phyloP scores from a whole-genome alignment of 1,140 invertebrate species.

The Tachypleus tridentatus region DNA sequence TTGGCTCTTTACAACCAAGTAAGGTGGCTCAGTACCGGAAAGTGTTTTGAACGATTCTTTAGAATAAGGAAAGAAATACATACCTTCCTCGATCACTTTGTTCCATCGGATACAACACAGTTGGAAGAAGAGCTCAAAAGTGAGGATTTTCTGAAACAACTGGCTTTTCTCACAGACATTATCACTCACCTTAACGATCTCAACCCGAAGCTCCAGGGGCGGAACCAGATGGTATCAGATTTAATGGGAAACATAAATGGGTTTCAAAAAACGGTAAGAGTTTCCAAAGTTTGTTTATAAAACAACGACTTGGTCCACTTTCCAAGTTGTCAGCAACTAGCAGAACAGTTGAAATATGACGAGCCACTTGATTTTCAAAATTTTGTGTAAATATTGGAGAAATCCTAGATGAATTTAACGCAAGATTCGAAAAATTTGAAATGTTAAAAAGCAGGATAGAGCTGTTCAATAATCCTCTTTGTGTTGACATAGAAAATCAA shows the following conservation, averaged over 20 bases:
- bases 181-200: too few species aligned
- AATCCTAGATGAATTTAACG: neutral
- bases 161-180: constrained; percentile 12
- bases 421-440: constrained; percentile 1
- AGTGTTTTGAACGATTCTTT: constrained; percentile 13
- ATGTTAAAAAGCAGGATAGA: constrained; percentile 5
- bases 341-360: neutral
- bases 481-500: neutral
- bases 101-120: constrained; percentile 3
- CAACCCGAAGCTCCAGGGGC: constrained; percentile 9
- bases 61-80: constrained; percentile 12
- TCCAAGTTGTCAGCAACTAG: constrained; percentile 1
- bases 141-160: constrained; percentile 9
- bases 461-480: constrained; percentile 3
- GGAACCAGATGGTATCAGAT: constrained; percentile 6
- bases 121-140: constrained; percentile 12
- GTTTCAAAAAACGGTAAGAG: constrained; percentile 12
- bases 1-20: constrained; percentile 10
- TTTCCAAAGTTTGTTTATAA: constrained; percentile 7
- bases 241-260: constrained; percentile 11
- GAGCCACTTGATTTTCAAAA: neutral
- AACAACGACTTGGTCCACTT: constrained; percentile 6
- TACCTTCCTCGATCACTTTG: neutral
- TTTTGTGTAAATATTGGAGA: neutral
- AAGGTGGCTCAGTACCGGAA: constrained; percentile 12